Evolutionary conservation across 92 coral and sea anemone genomes (phyloP), one percentile per base, ranked within the genome.

Genomic region (Actinernus sp.): DNA sequence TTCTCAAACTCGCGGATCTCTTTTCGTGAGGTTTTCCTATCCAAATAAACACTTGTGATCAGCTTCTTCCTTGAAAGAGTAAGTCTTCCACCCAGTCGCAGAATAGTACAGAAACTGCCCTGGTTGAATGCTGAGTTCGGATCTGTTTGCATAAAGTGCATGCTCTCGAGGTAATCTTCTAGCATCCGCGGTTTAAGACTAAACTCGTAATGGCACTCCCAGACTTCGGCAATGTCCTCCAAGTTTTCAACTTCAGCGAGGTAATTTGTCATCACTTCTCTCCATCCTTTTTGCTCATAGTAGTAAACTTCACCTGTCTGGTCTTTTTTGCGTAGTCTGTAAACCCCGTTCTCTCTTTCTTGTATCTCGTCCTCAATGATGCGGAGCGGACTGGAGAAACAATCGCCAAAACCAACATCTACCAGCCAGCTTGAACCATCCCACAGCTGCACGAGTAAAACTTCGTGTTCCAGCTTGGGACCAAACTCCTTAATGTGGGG

Each of bases 351-450:
- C 23, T 27, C 26, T 26, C 49, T 73, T 19, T 68, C 84, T 39
- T 83, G 84, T 29, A 64, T 73, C 53, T 39, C 58, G 6, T 34
- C 70, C 47, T 29, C 74, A 43, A 39, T 49, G 16, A 68, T 44
- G 20, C 48, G 78, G 38, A 83, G 71, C 26, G 89, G 89, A 6
- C 12, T 34, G 16, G 59, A 5, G 30, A 50, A 66, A 0, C 27
- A 1, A 49, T 60, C 83, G 5, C 83, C 89, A 46, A 50, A 75
- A 0, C 70, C 80, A 30, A 83, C 90, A 68, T 83, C 90, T 11
- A 49, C 59, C 31, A 83, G 20, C 84, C 84, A 75, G 16, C 18
- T 14, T 1, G 38, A 56, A 12, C 27, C 70, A 14, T 30, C 71
- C 7, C n/a, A 64, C 5, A 73, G 22, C 2, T 37, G 17, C 3